Base-by-base conservation (phyloP, 1,140 invertebrate species). In the Teleogryllus occipitalis region DNA sequence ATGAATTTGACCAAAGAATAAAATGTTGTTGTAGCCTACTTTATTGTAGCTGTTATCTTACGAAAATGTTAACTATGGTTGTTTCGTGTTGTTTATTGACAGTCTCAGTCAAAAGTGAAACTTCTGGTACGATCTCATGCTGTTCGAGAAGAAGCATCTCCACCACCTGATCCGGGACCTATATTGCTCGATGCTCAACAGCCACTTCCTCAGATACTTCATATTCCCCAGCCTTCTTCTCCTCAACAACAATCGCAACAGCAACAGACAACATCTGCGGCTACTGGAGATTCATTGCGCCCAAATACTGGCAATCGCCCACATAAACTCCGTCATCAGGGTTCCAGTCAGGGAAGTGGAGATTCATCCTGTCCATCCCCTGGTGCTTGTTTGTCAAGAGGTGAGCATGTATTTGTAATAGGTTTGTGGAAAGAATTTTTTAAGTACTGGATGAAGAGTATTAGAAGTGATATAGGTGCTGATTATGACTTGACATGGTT, bases 91-190 rank as follows among this genome's bases (percentile, higher is more conserved):
- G 27, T 39, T 39, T 39, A 5, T 22, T 81, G 78, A 84, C 87
- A 84, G 82, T 83, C 81, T 46, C 82, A 93, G 90, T 84, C 90
- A 90, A 95, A 95, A 88, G 89, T 92, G 79, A 96, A 96, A 88
- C 89, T 95, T 84, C 87, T 96, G 82, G 93, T 95, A 46, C 90
- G 95, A 84, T 96, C 95, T 83, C 94, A 96, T 89, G 95, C 95
- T 80, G 93, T 97, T 87, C 90, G 93, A 84, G 95, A 96, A 87
- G 92, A 94, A 81, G 91, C 93, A 78, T 96, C 94, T 46, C 94
- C 95, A 18, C 94, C 94, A 65, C 82, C 82, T 7, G 83, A 83
- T 83, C 81, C 84, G 83, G 39, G 81, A 72, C 78, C 76, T 75
- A 48, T 47, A 74, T 77, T 22, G 78, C 80, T 49, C 10, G 74